These are phyloP conservation scores for Carduelis carduelis DNA, from an alignment of 2,797 vertebrate genomes.

Conservation along the genomic window DNA sequence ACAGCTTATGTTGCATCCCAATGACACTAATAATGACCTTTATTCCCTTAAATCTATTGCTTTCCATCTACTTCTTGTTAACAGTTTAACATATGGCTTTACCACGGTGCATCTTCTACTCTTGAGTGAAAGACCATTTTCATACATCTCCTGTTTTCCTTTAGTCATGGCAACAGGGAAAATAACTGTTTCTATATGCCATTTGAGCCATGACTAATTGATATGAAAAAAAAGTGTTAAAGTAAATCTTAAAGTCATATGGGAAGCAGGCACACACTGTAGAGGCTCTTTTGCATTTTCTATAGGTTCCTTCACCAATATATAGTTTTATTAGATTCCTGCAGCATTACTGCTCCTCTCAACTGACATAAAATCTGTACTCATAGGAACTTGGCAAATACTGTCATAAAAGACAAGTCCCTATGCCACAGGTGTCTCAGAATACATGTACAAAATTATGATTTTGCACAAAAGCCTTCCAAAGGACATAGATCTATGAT, in stretches of 20 bases:
- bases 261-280: background rate
- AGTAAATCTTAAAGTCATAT: background rate
- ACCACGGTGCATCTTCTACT: background rate
- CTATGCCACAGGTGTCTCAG: conserved; percentile 8
- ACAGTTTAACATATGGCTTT: background rate
- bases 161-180: background rate
- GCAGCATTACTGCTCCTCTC: conserved; percentile 5
- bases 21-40: background rate
- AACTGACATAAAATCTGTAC: conserved; percentile 66
- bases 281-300: background rate
- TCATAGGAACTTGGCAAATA: conserved; percentile 21
- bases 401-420: conserved; percentile 21
- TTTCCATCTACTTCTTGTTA: background rate
- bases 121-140: background rate
- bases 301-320: background rate
- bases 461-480: conserved; percentile 51
- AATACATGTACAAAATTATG: conserved; percentile 54
- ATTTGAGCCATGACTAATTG: background rate
- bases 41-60: background rate
- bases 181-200: background rate
- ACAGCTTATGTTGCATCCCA: background rate
- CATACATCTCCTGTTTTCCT: background rate
- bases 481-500: conserved; percentile 42
- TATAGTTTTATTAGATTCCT: conserved; percentile 22
- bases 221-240: background rate